Evolutionary conservation across 2,888 invertebrate genomes (phyloP).

Genomic region (Dugesia japonica): DNA sequence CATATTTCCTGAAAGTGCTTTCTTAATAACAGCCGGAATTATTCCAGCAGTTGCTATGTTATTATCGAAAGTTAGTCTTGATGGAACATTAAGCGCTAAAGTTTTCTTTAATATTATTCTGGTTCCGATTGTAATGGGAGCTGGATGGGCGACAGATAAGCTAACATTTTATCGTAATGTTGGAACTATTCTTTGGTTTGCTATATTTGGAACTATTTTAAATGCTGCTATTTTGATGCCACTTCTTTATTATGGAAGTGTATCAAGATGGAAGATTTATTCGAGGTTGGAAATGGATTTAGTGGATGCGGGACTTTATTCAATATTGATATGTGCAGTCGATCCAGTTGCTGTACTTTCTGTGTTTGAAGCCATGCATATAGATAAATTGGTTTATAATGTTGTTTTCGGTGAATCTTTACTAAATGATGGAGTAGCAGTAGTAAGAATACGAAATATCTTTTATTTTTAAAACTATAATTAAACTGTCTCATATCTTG

Average conservation of each 20-base stretch:
- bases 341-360: constrained; percentile 25
- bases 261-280: neutral
- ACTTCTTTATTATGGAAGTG: constrained; percentile 20
- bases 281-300: neutral
- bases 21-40: neutral
- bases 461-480: no score
- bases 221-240: constrained; percentile 21
- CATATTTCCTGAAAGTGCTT: neutral
- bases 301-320: constrained; percentile 13
- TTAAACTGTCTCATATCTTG: no score
- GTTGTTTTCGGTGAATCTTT: constrained; percentile 17
- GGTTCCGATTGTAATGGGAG: neutral
- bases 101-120: constrained; percentile 13
- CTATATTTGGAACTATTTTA: neutral
- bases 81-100: constrained; percentile 4
- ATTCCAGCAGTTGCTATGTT: neutral
- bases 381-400: constrained; percentile 2
- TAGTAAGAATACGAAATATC: neutral
- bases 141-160: constrained; percentile 12
- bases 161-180: constrained; percentile 11
- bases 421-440: constrained; percentile 22
- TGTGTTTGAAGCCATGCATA: constrained; percentile 24
- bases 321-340: constrained; percentile 21
- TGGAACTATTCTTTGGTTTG: constrained; percentile 22
- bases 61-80: neutral